These are phyloP conservation scores for Phenganax marumi DNA, from an alignment of 92 coral and sea anemone species.

Conservation along the genomic window DNA sequence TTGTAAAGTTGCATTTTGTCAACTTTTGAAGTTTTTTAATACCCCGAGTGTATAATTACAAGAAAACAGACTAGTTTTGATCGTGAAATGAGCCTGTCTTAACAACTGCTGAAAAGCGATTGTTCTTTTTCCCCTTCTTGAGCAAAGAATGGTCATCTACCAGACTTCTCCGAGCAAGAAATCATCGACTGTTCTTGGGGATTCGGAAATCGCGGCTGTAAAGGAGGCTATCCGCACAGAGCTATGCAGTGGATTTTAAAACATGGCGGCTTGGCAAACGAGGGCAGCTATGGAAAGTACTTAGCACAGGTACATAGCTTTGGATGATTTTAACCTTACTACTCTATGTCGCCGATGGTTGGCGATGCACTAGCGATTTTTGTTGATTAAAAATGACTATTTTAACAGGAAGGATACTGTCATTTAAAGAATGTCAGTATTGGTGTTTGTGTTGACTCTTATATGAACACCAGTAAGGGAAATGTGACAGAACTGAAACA, in stretches of 20 bases:
- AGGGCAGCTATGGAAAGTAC: constrained; percentile 83
- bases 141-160: constrained; percentile 72
- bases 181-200: constrained; percentile 99
- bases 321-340: constrained; percentile 51
- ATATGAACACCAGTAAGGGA: constrained; percentile 68
- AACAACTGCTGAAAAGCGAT: background rate
- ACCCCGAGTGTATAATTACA: no score
- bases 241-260: constrained; percentile 98
- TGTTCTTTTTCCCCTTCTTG: background rate
- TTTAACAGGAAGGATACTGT: constrained; percentile 83
- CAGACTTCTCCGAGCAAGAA: constrained; percentile 90
- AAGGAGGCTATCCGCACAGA: constrained; percentile 92
- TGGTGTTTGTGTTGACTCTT: constrained; percentile 60
- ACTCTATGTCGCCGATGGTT: background rate
- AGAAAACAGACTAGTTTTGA: no score
- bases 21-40: no score
- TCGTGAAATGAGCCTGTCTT: no score
- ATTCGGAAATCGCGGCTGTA: constrained; percentile 99
- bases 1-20: no score
- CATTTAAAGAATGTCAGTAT: constrained; percentile 80
- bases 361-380: no score
- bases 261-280: constrained; percentile 96
- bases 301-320: constrained; percentile 76
- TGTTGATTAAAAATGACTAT: background rate
- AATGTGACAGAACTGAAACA: constrained; percentile 65